phyloP scores from a whole-genome alignment of 2,888 invertebrate species.

The Eupithecia inturbata region DNA sequence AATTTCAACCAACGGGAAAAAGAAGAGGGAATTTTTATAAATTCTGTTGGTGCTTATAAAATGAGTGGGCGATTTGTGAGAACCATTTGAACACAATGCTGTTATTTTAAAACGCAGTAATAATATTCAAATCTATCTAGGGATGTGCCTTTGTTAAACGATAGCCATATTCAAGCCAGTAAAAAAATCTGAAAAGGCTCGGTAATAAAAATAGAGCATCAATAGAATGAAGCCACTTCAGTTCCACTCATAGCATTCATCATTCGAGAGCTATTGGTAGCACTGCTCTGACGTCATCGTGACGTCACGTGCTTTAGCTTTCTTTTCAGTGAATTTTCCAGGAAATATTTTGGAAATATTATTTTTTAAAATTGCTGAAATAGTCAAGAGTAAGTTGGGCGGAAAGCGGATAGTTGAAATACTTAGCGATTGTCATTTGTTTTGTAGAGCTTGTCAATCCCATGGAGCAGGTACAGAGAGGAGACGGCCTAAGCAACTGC shows the following conservation, averaged over 20 bases:
- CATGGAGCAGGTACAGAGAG: too few relatives aligned
- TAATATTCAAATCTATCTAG: not conserved
- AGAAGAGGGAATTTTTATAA: not conserved
- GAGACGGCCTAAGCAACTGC: too few relatives aligned
- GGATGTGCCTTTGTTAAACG: not conserved
- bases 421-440: not conserved
- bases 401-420: not conserved
- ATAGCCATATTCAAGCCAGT: not conserved
- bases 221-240: constrained; percentile 7
- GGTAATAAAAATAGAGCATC: constrained; percentile 7
- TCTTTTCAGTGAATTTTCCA: constrained; percentile 2
- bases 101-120: not conserved
- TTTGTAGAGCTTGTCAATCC: not conserved
- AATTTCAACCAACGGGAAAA: constrained; percentile 2
- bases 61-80: not conserved
- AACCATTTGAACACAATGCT: too few relatives aligned
- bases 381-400: not conserved
- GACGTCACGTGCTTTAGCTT: constrained; percentile 29
- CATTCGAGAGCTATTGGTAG: constrained; percentile 31
- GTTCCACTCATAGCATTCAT: constrained; percentile 31
- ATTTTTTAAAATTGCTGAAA: not conserved
- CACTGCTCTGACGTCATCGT: constrained; percentile 29
- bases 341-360: not conserved
- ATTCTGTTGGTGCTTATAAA: not conserved
- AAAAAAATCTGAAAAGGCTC: constrained; percentile 15